Conservation (phyloP, 2,113 vertebrate species). For the Limanda limanda region DNA sequence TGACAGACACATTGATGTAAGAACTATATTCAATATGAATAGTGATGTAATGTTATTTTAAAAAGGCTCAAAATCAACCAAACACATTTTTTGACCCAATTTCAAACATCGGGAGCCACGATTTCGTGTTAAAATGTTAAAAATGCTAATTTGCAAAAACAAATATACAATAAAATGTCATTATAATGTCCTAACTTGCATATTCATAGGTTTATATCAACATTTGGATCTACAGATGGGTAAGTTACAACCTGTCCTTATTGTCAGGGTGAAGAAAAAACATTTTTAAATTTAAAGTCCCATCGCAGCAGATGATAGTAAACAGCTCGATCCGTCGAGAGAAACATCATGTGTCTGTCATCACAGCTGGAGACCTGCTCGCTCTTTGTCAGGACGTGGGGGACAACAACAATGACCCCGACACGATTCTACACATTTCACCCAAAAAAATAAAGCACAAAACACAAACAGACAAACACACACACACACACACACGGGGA, state of each 20-base stretch:
- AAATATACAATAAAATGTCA: not conserved
- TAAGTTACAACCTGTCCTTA: not conserved
- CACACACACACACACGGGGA: not conserved
- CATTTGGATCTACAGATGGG: not conserved
- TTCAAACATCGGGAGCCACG: not conserved
- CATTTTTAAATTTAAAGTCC: not conserved
- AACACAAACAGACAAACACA: not conserved
- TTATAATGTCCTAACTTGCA: slow-evolving; percentile 20
- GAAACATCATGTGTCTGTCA: slow-evolving; percentile 58
- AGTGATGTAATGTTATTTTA: slow-evolving; percentile 7
- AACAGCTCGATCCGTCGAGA: slow-evolving; percentile 1
- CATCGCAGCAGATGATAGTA: slow-evolving; percentile 23
- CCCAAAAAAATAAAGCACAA: not conserved
- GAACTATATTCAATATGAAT: not conserved
- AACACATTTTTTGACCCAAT: not conserved
- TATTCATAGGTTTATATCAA: not conserved
- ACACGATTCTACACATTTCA: slow-evolving; percentile 39
- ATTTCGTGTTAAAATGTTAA: not conserved
- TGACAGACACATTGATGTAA: not conserved
- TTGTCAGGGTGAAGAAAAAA: not conserved
- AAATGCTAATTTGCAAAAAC: too few species aligned
- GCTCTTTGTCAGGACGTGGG: slow-evolving; percentile 69
- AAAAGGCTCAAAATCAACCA: not conserved
- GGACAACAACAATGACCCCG: slow-evolving; percentile 70
- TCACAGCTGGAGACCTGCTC: slow-evolving; percentile 69